A percentile compares a stretch with the other conserved stretches of the same genome.
phyloP scores from a whole-genome alignment of 2,797 vertebrate species.

The Cossypha dichroa region DNA sequence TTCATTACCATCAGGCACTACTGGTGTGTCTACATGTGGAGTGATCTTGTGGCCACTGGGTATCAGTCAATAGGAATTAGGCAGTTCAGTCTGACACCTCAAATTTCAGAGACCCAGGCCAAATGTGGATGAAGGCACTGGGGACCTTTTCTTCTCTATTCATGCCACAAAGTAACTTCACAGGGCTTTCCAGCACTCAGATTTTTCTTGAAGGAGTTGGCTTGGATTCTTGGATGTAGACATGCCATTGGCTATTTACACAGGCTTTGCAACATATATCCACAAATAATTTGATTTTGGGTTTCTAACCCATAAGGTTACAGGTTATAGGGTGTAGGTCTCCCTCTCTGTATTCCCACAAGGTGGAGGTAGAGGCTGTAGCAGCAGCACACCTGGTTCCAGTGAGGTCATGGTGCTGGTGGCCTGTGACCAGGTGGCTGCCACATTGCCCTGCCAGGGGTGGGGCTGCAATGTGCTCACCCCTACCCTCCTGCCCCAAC shows the following conservation, averaged over 20 bases:
- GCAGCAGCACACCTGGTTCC: not conserved
- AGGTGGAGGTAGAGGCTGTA: not conserved
- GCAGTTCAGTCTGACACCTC: not conserved
- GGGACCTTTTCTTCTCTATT: not conserved
- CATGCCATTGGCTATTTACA: not conserved
- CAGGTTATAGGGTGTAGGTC: not conserved
- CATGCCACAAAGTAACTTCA: not conserved
- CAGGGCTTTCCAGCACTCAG: not conserved
- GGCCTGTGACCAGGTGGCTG: not conserved
- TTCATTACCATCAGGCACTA: not conserved
- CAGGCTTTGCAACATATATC: not conserved
- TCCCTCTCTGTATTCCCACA: not conserved
- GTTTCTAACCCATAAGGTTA: not conserved
- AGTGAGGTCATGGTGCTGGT: fast-evolving
- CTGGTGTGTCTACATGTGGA: fast-evolving
- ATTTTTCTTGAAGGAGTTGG: not conserved
- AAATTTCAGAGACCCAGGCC: not conserved
- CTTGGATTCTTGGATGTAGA: not conserved
- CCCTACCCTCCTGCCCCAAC: not conserved
- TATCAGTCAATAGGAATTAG: not conserved
- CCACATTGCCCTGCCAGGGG: not conserved
- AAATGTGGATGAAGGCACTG: not conserved
- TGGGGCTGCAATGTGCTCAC: not conserved
- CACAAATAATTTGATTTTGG: not conserved
- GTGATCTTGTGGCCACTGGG: not conserved